Evolutionary conservation across 2,113 vertebrate species (phyloP).

Genomic region (Dasyornis broadbenti): DNA sequence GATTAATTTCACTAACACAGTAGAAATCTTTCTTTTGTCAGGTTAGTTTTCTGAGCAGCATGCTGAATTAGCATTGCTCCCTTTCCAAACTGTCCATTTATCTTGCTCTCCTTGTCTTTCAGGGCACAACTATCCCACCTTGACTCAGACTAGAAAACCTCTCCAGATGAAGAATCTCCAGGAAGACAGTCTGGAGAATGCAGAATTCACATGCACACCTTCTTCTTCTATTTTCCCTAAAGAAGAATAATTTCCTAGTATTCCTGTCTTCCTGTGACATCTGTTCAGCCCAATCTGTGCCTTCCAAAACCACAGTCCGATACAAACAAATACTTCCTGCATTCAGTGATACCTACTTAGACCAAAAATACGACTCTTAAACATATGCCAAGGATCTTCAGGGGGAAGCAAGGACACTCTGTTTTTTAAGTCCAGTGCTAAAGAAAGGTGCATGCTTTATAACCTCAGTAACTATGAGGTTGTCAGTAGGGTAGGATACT

Average conservation of each 20-base stretch:
- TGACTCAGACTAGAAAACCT: neutral
- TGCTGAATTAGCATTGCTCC: accelerated
- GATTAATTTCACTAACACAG: neutral
- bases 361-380: neutral
- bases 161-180: neutral
- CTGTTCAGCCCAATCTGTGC: neutral
- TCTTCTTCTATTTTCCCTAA: neutral
- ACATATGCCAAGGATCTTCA: neutral
- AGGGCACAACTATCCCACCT: neutral
- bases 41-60: neutral
- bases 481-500: neutral
- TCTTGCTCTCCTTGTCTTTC: neutral
- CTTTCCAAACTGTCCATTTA: neutral
- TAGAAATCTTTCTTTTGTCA: neutral
- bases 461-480: neutral
- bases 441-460: neutral
- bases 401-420: neutral
- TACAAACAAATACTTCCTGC: neutral
- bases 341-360: neutral
- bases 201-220: neutral
- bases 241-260: neutral
- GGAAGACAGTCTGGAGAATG: neutral
- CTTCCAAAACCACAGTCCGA: neutral
- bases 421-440: neutral
- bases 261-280: neutral